Base-by-base conservation (phyloP, 2,888 invertebrate species). In the Camponotus fellah region DNA sequence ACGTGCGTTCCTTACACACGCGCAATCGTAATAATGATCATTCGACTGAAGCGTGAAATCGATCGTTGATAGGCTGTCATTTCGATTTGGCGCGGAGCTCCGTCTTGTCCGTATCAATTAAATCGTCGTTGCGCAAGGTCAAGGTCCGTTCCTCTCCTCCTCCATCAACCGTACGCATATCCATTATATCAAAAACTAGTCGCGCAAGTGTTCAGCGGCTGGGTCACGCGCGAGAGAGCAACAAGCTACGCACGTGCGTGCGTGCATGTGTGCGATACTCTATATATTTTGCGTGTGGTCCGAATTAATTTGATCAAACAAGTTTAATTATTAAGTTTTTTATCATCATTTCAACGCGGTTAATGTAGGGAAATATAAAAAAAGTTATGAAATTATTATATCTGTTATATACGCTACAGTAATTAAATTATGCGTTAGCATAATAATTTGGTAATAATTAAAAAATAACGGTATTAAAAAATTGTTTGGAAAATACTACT, bases 51-150 rank as follows among this genome's bases (percentile, higher is more conserved):
- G 71, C 71, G 71, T 79, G 60, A 79, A 79, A 79, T 79, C 71
- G 43, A 79, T 79, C 79, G 71, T 69, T 79, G 79, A 80, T 80
- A 71, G 37, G 60, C 79, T 60, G 79, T 71, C 79, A 80, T 80
- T 80, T 71, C 34, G 69, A 79, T 60, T 69, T 71, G 69, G 71
- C 26, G 60, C 79, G 71, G 60, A 34, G 10, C 21, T 14, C 3
- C 60, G 60, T 71, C 80, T 68, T 60, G 68, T 26, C 8, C 60
- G 17, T 76, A 84, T 91, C 90, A 92, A 92, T 91, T 92, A 87
- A 92, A 91, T 90, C 88, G 88, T 91, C 89, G 89, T 88, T 86
- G 85, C 26, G 83, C 88, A 92, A 91, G 92, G 92, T 93, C 92
- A 92, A 91, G 92, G 92, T 91, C 85, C 80, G 81, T 46, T 46